Evolutionary conservation across 2,113 vertebrate species (phyloP).

Genomic region (Muscicapa adusta): DNA sequence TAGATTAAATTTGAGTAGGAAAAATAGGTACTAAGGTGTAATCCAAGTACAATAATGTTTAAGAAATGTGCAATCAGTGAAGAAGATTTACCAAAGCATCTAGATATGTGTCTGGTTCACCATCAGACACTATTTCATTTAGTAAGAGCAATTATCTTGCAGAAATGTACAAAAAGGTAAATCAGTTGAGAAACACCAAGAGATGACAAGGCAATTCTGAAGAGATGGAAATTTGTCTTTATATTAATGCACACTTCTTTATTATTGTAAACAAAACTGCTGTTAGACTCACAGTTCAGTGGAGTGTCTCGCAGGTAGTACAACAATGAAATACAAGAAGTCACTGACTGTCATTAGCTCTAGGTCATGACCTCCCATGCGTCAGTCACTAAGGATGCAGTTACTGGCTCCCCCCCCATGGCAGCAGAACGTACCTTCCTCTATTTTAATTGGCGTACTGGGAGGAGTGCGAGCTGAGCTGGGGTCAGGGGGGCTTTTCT

Average conservation of each 20-base stretch:
- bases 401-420: neutral
- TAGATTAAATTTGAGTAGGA: neutral
- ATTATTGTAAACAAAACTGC: neutral
- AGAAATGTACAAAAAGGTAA: neutral
- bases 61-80: slow-evolving; percentile 68
- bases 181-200: neutral
- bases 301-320: neutral
- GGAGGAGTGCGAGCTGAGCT: slow-evolving; percentile 81
- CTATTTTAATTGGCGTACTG: slow-evolving; percentile 84
- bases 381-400: neutral
- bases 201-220: neutral
- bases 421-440: slow-evolving; percentile 84
- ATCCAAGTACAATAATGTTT: slow-evolving; percentile 83
- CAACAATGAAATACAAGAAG: neutral
- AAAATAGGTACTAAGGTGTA: slow-evolving; percentile 65
- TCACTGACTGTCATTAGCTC: neutral
- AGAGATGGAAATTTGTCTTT: neutral
- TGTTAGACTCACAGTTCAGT: neutral
- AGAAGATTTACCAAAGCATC: neutral
- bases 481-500: slow-evolving; percentile 65
- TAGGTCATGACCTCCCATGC: neutral
- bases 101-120: neutral
- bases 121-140: neutral
- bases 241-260: slow-evolving; percentile 32
- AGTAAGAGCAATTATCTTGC: neutral